phyloP scores from a whole-genome alignment of 2,888 invertebrate genomes.

The Bugula neritina region DNA sequence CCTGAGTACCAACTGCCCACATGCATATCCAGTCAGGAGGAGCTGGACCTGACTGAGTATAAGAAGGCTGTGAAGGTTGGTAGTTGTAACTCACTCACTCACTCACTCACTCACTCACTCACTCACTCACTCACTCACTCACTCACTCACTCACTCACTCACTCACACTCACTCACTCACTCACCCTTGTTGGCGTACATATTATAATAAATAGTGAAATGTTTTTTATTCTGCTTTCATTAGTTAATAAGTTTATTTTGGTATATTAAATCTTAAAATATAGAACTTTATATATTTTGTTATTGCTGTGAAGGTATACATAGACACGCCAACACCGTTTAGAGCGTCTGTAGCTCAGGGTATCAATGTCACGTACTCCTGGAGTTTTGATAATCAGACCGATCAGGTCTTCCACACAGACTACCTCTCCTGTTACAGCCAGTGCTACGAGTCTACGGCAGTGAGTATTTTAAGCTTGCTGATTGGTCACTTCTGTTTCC shows the following conservation, averaged over 20 bases:
- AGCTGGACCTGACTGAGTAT: background rate
- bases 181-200: too few species aligned
- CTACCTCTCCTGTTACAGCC: background rate
- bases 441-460: background rate
- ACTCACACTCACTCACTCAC: too few species aligned
- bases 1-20: constrained; percentile 9
- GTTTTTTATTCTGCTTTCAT: too few species aligned
- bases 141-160: too few species aligned
- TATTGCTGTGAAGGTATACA: background rate
- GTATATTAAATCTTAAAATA: too few species aligned
- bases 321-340: constrained; percentile 16
- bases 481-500: background rate
- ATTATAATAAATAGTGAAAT: too few species aligned
- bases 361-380: constrained; percentile 1
- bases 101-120: too few species aligned
- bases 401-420: background rate
- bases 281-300: too few species aligned
- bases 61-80: constrained; percentile 2
- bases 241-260: too few species aligned
- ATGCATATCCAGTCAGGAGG: constrained; percentile 7
- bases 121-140: too few species aligned
- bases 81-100: too few species aligned
- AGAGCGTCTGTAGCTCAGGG: constrained; percentile 13
- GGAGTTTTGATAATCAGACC: constrained; percentile 15
- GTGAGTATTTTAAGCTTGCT: background rate